Evolutionary conservation across 1,140 invertebrate species (phyloP).

Genomic region (Sarcophaga peregrina): DNA sequence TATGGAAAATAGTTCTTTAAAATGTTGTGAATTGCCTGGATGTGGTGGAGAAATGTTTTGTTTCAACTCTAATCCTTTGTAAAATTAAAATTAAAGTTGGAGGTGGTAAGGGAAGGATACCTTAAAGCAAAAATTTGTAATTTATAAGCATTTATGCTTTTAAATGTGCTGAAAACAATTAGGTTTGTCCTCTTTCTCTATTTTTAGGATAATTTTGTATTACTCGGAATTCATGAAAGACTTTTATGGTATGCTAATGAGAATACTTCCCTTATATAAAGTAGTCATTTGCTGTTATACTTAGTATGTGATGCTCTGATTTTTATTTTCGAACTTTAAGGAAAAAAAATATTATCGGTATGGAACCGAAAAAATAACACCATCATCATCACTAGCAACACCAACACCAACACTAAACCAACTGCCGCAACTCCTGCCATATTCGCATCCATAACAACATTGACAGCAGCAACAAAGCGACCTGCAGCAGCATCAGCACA

Average conservation of each 20-base stretch:
- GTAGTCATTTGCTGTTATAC: not conserved
- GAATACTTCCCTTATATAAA: too few relatives aligned
- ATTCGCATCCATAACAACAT: not conserved
- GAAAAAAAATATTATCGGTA: conserved; percentile 3
- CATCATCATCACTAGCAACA: not conserved
- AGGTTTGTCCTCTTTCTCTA: too few relatives aligned
- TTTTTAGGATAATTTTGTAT: too few relatives aligned
- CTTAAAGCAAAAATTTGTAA: too few relatives aligned
- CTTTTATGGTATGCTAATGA: too few relatives aligned
- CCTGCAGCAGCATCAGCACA: not conserved
- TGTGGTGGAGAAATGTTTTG: not conserved
- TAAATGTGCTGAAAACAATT: too few relatives aligned
- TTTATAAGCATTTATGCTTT: too few relatives aligned
- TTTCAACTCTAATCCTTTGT: conserved; percentile 15
- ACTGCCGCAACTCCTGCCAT: not conserved
- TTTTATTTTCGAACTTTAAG: not conserved
- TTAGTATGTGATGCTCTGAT: conserved; percentile 6
- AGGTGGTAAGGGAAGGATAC: not conserved
- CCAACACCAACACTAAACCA: too few relatives aligned
- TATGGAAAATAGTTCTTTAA: not conserved
- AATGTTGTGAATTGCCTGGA: not conserved
- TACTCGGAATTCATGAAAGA: too few relatives aligned
- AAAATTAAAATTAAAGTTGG: not conserved
- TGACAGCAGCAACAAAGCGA: not conserved
- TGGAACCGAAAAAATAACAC: not conserved